These are phyloP conservation scores for Nomada hirtipes DNA, from an alignment of 2,888 invertebrate species.

Conservation along the genomic window DNA sequence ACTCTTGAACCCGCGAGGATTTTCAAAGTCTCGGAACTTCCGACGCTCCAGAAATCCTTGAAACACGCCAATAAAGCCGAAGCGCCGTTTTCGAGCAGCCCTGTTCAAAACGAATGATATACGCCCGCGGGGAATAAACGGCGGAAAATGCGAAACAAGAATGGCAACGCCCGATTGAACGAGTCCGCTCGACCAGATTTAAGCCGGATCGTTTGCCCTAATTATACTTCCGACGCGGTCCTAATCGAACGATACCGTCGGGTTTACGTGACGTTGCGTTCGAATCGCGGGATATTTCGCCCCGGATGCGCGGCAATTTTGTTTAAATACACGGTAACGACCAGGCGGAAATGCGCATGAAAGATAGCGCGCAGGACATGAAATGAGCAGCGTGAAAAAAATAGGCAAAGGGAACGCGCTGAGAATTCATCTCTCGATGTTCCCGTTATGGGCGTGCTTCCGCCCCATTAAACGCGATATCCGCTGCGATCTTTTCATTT, in stretches of 20 bases:
- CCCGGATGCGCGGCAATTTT: conserved; percentile 6
- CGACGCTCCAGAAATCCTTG: conserved; percentile 6
- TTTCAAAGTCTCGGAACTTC: conserved; percentile 37
- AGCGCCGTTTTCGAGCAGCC: conserved; percentile 5
- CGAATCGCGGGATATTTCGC: background rate
- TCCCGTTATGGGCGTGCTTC: conserved; percentile 61
- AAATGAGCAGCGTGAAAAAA: conserved; percentile 45
- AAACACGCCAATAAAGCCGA: conserved; percentile 29
- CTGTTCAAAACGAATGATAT: conserved; percentile 13
- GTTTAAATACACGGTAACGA: conserved; percentile 18
- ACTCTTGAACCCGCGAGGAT: conserved; percentile 11
- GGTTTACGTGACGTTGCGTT: background rate
- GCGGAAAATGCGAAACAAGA: background rate
- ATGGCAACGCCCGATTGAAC: background rate
- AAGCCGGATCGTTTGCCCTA: background rate
- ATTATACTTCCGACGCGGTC: background rate
- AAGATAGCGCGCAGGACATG: conserved; percentile 20
- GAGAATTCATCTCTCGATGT: conserved; percentile 50
- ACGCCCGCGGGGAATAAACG: background rate
- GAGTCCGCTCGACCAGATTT: background rate
- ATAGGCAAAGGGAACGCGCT: conserved; percentile 2
- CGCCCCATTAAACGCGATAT: conserved; percentile 73
- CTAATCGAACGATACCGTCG: background rate
- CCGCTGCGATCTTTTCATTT: conserved; percentile 74
- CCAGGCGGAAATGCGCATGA: background rate